Conservation (phyloP, 1,140 invertebrate species). For the Apis cerana region DNA sequence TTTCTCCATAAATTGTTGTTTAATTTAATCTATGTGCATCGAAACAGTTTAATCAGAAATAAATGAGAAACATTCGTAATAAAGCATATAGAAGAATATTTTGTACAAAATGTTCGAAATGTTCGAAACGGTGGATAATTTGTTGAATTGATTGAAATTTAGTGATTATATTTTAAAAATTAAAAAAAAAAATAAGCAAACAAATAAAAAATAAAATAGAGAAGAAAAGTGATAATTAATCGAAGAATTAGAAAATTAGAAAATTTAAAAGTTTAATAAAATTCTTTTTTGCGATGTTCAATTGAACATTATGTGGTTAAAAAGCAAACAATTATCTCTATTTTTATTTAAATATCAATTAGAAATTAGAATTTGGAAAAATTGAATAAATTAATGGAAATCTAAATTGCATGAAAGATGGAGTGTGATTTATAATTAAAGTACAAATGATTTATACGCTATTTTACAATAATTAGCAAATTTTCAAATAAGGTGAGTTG, state of each 20-base stretch:
- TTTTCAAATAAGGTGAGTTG: background rate
- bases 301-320: background rate
- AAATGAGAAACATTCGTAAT: background rate
- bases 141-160: background rate
- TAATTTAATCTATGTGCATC: background rate
- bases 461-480: background rate
- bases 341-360: background rate
- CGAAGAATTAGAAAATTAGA: background rate
- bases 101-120: background rate
- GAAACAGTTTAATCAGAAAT: background rate
- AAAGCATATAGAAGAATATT: background rate
- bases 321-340: background rate
- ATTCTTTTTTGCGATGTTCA: too few species aligned
- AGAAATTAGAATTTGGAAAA: background rate
- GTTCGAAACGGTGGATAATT: background rate
- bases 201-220: too few species aligned
- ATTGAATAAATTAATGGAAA: background rate
- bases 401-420: background rate
- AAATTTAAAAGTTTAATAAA: background rate
- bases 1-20: background rate
- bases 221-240: background rate
- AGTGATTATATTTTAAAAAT: too few species aligned
- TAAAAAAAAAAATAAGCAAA: too few species aligned
- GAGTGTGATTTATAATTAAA: background rate
- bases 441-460: background rate